phyloP scores from a whole-genome alignment of 2,888 invertebrate species.

The Agrotis exclamationis region DNA sequence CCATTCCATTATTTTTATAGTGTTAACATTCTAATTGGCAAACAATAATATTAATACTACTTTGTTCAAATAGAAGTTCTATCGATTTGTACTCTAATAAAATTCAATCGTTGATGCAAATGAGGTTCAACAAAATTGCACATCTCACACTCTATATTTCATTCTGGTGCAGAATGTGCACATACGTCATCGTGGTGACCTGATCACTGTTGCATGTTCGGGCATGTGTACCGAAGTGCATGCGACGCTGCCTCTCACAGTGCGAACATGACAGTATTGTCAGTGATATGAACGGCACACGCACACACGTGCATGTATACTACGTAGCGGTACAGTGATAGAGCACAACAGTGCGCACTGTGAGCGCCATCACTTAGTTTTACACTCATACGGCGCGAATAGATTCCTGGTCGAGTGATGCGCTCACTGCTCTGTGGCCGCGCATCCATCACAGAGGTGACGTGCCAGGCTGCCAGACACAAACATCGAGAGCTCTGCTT shows the following conservation, averaged over 20 bases:
- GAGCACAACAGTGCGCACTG: conserved; percentile 2
- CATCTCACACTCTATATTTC: too few species aligned
- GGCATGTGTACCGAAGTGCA: too few species aligned
- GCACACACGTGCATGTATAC: background rate
- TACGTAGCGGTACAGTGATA: background rate
- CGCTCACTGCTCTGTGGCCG: background rate
- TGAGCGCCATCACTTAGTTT: background rate
- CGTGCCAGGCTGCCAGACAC: background rate
- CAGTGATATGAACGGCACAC: conserved; percentile 13
- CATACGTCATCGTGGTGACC: too few species aligned
- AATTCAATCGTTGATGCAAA: too few species aligned
- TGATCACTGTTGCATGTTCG: too few species aligned
- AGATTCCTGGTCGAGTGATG: background rate
- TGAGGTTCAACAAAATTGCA: too few species aligned
- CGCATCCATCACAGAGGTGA: background rate
- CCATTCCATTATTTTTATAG: background rate
- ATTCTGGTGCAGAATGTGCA: too few species aligned
- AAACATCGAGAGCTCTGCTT: conserved; percentile 18
- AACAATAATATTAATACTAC: background rate
- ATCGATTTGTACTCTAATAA: too few species aligned
- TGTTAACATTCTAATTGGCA: background rate
- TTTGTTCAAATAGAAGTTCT: too few species aligned
- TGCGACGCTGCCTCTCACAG: background rate
- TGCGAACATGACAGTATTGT: background rate
- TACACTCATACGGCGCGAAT: too few species aligned